phyloP scores from a whole-genome alignment of 2,888 invertebrate genomes.

The Psylliodes chrysocephalus region DNA sequence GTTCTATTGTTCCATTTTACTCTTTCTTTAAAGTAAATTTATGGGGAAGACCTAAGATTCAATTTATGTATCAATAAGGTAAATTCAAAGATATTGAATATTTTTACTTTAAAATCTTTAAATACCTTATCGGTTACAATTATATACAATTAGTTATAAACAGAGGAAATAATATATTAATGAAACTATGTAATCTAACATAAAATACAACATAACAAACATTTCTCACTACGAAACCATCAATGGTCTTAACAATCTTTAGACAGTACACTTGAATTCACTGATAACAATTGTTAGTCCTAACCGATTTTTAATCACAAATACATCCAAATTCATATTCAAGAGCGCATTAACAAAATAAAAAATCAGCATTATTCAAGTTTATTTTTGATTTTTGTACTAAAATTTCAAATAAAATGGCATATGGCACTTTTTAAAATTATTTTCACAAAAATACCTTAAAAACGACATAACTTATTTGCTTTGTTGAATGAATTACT shows the following conservation, averaged over 20 bases:
- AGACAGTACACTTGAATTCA: conserved; percentile 13
- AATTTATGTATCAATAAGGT: too few species aligned
- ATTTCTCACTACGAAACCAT: conserved; percentile 37
- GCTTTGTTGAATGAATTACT: conserved; percentile 5
- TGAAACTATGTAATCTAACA: conserved; percentile 45
- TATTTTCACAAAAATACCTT: not conserved
- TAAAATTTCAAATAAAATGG: not conserved
- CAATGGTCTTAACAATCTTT: conserved; percentile 16
- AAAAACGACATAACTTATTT: not conserved
- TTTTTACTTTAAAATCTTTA: conserved; percentile 27
- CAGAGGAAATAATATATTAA: conserved; percentile 47
- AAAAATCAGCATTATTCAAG: conserved; percentile 3
- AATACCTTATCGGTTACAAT: conserved; percentile 44
- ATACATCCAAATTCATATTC: conserved; percentile 15
- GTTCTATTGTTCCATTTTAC: too few species aligned
- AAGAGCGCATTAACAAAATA: conserved; percentile 1
- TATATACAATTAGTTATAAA: conserved; percentile 48
- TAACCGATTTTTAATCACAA: conserved; percentile 17
- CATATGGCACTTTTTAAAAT: conserved; percentile 1
- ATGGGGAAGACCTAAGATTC: too few species aligned
- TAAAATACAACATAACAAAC: conserved; percentile 42
- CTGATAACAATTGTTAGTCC: conserved; percentile 20
- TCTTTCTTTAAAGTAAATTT: too few species aligned
- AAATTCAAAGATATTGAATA: not conserved
- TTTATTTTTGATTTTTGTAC: conserved; percentile 3